These are phyloP conservation scores for Antennarius maculatus DNA, from an alignment of 2,797 vertebrate genomes.

Conservation along the genomic window DNA sequence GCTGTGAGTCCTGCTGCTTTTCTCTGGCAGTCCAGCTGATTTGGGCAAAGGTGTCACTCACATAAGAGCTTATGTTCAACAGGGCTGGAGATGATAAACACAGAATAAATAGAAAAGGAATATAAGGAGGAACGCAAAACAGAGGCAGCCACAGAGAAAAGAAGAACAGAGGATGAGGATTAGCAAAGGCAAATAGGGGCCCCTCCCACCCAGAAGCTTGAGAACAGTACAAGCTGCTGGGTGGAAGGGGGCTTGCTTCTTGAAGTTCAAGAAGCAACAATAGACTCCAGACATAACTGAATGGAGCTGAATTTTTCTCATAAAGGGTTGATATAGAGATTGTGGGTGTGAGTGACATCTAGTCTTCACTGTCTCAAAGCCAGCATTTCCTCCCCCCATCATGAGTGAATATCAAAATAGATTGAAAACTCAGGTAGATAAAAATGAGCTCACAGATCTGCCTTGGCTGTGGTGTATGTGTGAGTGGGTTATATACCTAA, in stretches of 20 bases:
- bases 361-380: conserved; percentile 54
- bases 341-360: conserved; percentile 59
- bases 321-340: conserved; percentile 62
- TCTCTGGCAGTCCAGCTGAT: conserved; percentile 83
- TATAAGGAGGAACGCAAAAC: conserved; percentile 51
- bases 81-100: conserved; percentile 79
- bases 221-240: conserved; percentile 56
- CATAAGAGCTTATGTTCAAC: conserved; percentile 83
- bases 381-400: conserved; percentile 45
- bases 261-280: conserved; percentile 70
- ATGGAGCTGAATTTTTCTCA: conserved; percentile 67
- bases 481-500: conserved; percentile 59
- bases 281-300: conserved; percentile 67
- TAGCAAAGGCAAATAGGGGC: conserved; percentile 72
- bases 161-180: conserved; percentile 70
- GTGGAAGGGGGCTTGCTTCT: too few species aligned
- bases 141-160: conserved; percentile 54
- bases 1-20: conserved; percentile 74
- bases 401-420: conserved; percentile 50
- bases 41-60: conserved; percentile 84
- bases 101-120: conserved; percentile 57
- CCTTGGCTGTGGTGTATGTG: conserved; percentile 43
- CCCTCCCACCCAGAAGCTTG: conserved; percentile 49
- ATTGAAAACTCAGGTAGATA: conserved; percentile 45
- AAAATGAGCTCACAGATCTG: conserved; percentile 46